These are phyloP conservation scores for Xiphophorus hellerii DNA, from an alignment of 2,113 vertebrate genomes.

Conservation along the genomic window DNA sequence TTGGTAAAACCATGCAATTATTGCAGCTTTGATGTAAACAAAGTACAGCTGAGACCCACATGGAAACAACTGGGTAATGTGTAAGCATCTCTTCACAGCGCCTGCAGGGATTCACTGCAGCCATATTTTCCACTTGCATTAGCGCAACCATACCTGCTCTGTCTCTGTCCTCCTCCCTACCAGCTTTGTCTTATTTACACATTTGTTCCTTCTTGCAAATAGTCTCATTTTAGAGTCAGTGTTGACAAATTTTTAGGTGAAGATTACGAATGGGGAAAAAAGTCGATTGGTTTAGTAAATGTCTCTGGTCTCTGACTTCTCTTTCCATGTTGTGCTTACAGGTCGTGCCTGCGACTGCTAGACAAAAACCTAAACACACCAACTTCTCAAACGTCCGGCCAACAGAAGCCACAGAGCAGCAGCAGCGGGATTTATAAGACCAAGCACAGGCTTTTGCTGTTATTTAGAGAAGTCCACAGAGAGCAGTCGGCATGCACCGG, in stretches of 20 bases:
- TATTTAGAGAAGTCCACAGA: constrained; percentile 39
- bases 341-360: constrained; percentile 80
- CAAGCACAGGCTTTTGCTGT: constrained; percentile 40
- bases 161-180: not conserved
- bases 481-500: constrained; percentile 36
- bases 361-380: constrained; percentile 25
- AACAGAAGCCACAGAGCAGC: constrained; percentile 32
- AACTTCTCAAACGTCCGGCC: constrained; percentile 36
- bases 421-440: constrained; percentile 18
- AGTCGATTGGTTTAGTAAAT: too few relatives aligned
- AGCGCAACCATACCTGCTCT: not conserved
- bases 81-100: constrained; percentile 16
- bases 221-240: not conserved
- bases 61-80: constrained; percentile 18
- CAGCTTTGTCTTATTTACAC: not conserved
- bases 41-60: constrained; percentile 13
- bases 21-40: not conserved
- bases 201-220: not conserved
- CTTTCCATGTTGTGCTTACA: constrained; percentile 40
- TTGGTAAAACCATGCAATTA: not conserved
- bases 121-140: constrained; percentile 25
- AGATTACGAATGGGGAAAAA: not conserved
- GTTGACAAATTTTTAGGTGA: not conserved
- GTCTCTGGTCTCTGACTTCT: not conserved
- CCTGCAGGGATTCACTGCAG: constrained; percentile 27